Evolutionary conservation across 2,797 vertebrate genomes (phyloP), one percentile per base, ranked within the genome.

Genomic region (Mycteria americana): DNA sequence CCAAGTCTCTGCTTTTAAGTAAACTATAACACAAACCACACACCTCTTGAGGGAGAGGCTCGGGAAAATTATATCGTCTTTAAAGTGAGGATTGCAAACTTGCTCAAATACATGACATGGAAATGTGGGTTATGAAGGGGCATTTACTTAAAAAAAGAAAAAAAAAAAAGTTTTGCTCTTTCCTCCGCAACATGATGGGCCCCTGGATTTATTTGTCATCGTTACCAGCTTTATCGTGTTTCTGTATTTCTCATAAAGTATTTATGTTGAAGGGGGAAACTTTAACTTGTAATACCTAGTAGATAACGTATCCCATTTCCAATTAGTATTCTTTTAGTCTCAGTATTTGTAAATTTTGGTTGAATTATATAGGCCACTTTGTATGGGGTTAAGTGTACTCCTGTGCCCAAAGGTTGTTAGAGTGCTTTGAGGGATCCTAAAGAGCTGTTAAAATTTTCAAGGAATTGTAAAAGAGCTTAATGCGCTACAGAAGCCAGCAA

Each of bases 41-140:
- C 91, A 76, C 63, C 88, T 97, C 68, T 96, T 92, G 62, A 90
- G 88, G 60, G 77, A 94, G 85, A 92, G 33, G 39, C 45, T 93
- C 92, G 90, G 84, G 93, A 91, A 86, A 91, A 93, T 60, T 64
- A 10, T 64, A 91, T 78, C 13, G 45, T 88, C 60, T 87, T 86
- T 84, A 80, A 91, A 91, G 79, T 88, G 27, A 90, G 77, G 62
- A 68, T 59, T 97, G 31, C 67, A 88, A 41, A 73, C 54, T 81
- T 69, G 65, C 63, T 91, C 22, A 45, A 74, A 93, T 75, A 39
- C 19, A 8, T 86, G 84, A 33, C 27, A 82, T 35, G 35, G 35
- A 89, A 78, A 51, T 88, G 64, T 72, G 35, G 70, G 16, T 80
- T 77, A 43, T 24, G 37, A 81, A 54, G 51, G 48, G 21, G 9